phyloP scores from a whole-genome alignment of 2,797 vertebrate genomes.

The Crocidura indochinensis region DNA sequence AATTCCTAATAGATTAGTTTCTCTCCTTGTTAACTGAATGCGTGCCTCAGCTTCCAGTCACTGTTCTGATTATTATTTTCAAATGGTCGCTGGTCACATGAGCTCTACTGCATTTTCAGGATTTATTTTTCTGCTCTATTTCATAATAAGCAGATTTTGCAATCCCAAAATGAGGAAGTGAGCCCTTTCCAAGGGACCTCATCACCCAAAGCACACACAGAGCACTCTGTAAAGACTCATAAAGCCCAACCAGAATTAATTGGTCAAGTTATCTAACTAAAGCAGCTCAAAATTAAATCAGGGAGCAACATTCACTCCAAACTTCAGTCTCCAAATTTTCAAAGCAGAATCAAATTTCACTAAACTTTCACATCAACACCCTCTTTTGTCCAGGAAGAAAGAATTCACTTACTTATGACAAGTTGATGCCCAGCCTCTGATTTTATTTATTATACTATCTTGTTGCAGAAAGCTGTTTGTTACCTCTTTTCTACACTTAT shows the following conservation, averaged over 20 bases:
- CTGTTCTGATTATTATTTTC: constrained; percentile 76
- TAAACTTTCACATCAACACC: constrained; percentile 1
- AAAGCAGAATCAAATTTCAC: constrained; percentile 44
- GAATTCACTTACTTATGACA: constrained; percentile 13
- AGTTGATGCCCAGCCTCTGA: constrained; percentile 38
- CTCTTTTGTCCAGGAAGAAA: constrained; percentile 14
- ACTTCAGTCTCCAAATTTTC: constrained; percentile 65
- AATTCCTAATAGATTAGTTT: constrained; percentile 68
- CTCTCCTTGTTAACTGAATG: constrained; percentile 58
- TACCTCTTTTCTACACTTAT: constrained; percentile 61
- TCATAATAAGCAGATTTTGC: constrained; percentile 68
- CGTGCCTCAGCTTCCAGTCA: constrained; percentile 67
- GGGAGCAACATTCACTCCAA: constrained; percentile 77
- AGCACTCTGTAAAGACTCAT: constrained; percentile 65
- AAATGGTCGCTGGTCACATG: constrained; percentile 73
- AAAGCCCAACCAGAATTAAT: constrained; percentile 84
- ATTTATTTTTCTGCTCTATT: constrained; percentile 76
- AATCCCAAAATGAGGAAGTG: constrained; percentile 59
- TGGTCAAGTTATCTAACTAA: constrained; percentile 82
- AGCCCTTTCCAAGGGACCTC: constrained; percentile 19
- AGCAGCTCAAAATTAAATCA: constrained; percentile 81
- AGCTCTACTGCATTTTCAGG: constrained; percentile 70
- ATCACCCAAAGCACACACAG: constrained; percentile 55
- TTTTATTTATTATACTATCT: constrained; percentile 79
- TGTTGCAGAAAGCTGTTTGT: constrained; percentile 68